Evolutionary conservation across 2,888 invertebrate genomes (phyloP), one percentile per base, ranked within the genome.

Genomic region (Buathra laborator): DNA sequence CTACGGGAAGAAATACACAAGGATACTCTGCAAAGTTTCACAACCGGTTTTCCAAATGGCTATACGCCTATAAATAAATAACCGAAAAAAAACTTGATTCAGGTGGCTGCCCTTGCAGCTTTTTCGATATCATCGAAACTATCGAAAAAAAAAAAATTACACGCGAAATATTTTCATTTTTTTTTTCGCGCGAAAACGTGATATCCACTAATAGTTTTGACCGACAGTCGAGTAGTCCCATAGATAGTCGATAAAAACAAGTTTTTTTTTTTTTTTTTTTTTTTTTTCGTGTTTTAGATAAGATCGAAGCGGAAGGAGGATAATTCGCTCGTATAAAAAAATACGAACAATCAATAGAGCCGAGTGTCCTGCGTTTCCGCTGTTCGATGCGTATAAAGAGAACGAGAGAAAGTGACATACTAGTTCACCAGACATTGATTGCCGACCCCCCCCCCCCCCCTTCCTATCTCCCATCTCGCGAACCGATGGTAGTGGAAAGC

Each of bases 331-430:
- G 7, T 48, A 9, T 24, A 14, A 7, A 62, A 51, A 66, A 70
- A 51, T 81, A 59, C 66, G 56, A 75, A 81, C 51, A 64, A 64
- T 70, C 75, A 68, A 75, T 51, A 37, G 62, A 62, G 56, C 70
- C 37, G 48, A 32, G 59, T 19, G n/a, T 5, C 2, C 37, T 5
- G 37, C 37, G 37, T 37, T 56, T 24, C 12, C 12, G 56, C 56
- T 56, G 72, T 3, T 37, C 46, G 44, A 32, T 56, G 44, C 37
- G 66, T 37, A 4, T 24, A n/a, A 6, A 51, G 46, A 71, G 64
- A 71, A 76, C 53, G 37, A 53, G 48, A 77, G 76, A 77, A 82
- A 81, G 81, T 70, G 32, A 24, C 51, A n/a, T 14, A 48, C 43
- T 24, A 10, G 29, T 59, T 24, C 10, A 6, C 24, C 43, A 43